phyloP scores from a whole-genome alignment of 2,797 vertebrate species.

The Cichlasoma orientale region DNA sequence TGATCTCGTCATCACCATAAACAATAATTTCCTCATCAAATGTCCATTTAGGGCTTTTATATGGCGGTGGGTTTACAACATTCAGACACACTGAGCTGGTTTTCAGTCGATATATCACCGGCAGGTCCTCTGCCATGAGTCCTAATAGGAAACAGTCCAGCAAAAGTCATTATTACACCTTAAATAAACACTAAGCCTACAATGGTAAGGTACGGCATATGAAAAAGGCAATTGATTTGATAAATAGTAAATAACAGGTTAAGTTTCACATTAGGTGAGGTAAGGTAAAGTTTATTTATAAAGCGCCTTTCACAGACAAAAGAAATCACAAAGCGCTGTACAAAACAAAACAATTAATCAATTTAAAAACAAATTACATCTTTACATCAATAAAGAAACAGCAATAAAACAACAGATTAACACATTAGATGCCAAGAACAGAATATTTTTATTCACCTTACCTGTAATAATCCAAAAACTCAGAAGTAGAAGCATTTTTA shows the following conservation, averaged over 20 bases:
- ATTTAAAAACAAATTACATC: too few species aligned
- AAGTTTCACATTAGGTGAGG: too few species aligned
- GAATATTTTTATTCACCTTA: not conserved
- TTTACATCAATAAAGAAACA: too few species aligned
- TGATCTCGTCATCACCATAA: rapidly evolving
- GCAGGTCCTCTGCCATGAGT: rapidly evolving
- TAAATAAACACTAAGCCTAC: rapidly evolving
- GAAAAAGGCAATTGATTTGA: not conserved
- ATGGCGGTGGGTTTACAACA: rapidly evolving
- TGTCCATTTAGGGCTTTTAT: rapidly evolving
- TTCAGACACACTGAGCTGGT: constrained; percentile 43
- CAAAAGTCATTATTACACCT: not conserved
- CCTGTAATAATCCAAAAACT: constrained; percentile 40
- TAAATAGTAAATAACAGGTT: too few species aligned
- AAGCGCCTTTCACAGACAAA: too few species aligned
- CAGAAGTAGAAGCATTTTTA: constrained; percentile 44
- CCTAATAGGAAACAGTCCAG: constrained; percentile 28
- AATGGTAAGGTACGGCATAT: not conserved
- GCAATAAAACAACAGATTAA: too few species aligned
- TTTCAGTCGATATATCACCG: rapidly evolving
- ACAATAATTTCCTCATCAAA: rapidly evolving
- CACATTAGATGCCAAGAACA: too few species aligned
- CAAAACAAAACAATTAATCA: too few species aligned
- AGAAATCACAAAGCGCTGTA: too few species aligned
- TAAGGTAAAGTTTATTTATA: too few species aligned